Base-by-base conservation (phyloP, 2,888 invertebrate genomes). In the Protula sp. region DNA sequence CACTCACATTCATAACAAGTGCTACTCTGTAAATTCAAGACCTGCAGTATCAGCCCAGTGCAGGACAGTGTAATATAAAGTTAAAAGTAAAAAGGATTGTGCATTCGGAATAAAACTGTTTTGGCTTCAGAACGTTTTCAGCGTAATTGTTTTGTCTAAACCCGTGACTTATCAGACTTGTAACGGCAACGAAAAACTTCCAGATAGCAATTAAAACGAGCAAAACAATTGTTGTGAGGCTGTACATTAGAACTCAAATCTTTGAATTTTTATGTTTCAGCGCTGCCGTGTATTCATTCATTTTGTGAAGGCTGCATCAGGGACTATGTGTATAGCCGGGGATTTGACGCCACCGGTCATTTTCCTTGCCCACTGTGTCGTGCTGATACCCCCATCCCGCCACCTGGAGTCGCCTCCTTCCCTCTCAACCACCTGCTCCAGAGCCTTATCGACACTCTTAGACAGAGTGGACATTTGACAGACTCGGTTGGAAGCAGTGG, bases 361-460 rank as follows among this genome's bases (percentile, higher is more conserved):
- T 77, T 77, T 59, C 73, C 74, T 0, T 77, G 77, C 57, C 76
- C 76, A 2, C 60, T 69, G 0, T 77, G 77, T 63, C 61, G 73
- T 50, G 59, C 70, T 38, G 30, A 31, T 5, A 67, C 66, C 1
- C 65, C 65, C 9, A n/a, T 48, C 1, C 69, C 75, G 28, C 73
- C 74, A 14, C 54, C 55, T 9, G 59, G 58, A 3, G 76, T 74
- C 2, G 67, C 74, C 1, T 47, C 55, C 26, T 19, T 38, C 9
- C 38, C 38, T 38, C 9, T 14, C 19, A 38, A 38, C 19, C 9
- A 38, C 19, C 19, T 14, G 9, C 19, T 38, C 9, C 9, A 38
- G 9, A 38, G 38, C 9, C 19, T 38, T 14, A 38, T 38, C 9
- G 38, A 14, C 38, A 38, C 38, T 38, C 9, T 38, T 38, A 19